These are phyloP conservation scores for Trypoxylus dichotomus DNA, from an alignment of 1,140 invertebrate genomes.

Conservation along the genomic window DNA sequence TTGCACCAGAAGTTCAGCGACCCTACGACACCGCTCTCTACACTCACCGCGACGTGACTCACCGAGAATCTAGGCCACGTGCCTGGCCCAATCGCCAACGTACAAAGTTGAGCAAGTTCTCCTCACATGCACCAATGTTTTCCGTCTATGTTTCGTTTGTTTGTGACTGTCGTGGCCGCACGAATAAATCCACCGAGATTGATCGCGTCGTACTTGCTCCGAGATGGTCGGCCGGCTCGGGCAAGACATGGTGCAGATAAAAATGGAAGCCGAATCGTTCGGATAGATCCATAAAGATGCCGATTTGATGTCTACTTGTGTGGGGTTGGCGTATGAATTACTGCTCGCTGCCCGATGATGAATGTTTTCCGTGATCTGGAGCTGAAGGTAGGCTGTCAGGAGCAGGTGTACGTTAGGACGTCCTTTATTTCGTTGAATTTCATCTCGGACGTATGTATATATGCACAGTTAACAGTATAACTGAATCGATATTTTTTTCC, in stretches of 20 bases:
- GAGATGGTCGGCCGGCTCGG: background rate
- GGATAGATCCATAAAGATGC: background rate
- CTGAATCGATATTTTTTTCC: too few relatives aligned
- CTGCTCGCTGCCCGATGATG: background rate
- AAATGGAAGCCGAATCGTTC: background rate
- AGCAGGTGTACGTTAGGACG: background rate
- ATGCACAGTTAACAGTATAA: too few relatives aligned
- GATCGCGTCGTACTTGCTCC: background rate
- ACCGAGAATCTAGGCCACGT: conserved; percentile 32
- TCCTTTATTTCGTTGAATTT: background rate
- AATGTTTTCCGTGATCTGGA: background rate
- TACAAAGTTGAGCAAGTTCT: conserved; percentile 21
- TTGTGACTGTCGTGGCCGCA: background rate
- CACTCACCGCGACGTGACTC: conserved; percentile 5
- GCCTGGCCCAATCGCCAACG: conserved; percentile 30
- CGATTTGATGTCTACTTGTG: background rate
- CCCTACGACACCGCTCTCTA: conserved; percentile 36
- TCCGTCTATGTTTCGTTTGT: conserved; percentile 3
- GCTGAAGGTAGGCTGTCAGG: background rate
- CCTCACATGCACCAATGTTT: conserved; percentile 6
- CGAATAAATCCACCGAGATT: background rate
- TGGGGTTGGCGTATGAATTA: conserved; percentile 5
- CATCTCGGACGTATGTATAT: too few relatives aligned
- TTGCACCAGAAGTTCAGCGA: conserved; percentile 39
- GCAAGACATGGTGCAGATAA: background rate